Conservation (phyloP, 1,140 invertebrate species). For the Atta colombica region DNA sequence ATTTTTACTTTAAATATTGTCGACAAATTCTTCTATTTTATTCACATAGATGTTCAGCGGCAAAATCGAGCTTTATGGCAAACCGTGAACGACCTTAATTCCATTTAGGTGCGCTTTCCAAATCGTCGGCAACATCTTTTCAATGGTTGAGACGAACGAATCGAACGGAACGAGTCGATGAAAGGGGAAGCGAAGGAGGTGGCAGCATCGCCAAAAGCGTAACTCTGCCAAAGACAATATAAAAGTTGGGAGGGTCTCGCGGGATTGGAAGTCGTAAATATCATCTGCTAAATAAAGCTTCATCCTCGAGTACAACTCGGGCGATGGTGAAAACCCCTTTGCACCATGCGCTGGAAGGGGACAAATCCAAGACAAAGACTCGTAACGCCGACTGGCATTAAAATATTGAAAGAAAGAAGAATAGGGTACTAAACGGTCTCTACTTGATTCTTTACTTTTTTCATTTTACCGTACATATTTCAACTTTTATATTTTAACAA, state of each 20-base stretch:
- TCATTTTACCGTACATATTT: background rate
- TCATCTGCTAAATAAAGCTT: constrained; percentile 86
- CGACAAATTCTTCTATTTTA: background rate
- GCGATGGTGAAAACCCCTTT: constrained; percentile 80
- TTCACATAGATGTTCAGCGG: background rate
- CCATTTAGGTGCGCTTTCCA: constrained; percentile 62
- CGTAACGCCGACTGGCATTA: constrained; percentile 81
- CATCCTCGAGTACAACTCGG: constrained; percentile 79
- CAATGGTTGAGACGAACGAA: constrained; percentile 55
- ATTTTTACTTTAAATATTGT: background rate
- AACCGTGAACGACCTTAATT: constrained; percentile 64
- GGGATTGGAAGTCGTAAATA: constrained; percentile 85
- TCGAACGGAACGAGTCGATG: constrained; percentile 63
- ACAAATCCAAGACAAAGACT: constrained; percentile 81
- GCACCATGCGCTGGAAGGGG: constrained; percentile 61
- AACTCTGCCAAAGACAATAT: constrained; percentile 82
- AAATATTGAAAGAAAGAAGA: constrained; percentile 78
- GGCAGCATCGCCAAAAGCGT: constrained; percentile 65
- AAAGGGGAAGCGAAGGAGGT: constrained; percentile 66
- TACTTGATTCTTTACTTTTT: constrained; percentile 26
- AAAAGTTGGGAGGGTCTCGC: constrained; percentile 80
- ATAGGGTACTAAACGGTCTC: constrained; percentile 55
- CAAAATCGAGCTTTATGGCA: constrained; percentile 52
- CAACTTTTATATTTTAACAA: background rate
- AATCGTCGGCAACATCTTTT: constrained; percentile 71